phyloP scores from a whole-genome alignment of 2,113 vertebrate species.

The Tragelaphus imberbis region DNA sequence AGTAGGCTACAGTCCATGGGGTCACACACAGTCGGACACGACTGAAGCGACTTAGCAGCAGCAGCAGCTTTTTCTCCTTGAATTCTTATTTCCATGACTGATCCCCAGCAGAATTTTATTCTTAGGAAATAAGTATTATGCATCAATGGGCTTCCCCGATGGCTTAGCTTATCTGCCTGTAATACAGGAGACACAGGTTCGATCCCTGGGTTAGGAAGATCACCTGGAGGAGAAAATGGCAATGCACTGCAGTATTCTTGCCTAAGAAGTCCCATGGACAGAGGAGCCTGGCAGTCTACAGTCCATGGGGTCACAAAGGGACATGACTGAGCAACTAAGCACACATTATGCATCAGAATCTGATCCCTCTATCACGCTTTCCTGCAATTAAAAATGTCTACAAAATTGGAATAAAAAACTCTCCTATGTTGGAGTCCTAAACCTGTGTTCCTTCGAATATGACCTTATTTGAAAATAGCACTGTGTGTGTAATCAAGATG shows the following conservation, averaged over 20 bases:
- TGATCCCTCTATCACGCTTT: not conserved
- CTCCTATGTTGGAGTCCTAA: not conserved
- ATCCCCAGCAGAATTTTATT: not conserved
- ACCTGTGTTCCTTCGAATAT: not conserved
- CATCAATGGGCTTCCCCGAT: not conserved
- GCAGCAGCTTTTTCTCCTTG: not conserved
- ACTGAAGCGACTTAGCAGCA: too few species aligned
- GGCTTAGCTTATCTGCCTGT: not conserved
- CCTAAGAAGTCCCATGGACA: not conserved
- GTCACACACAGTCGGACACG: too few species aligned
- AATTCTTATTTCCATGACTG: not conserved
- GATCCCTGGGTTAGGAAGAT: not conserved
- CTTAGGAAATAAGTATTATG: not conserved
- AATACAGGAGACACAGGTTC: not conserved
- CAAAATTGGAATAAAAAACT: not conserved
- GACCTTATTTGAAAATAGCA: not conserved
- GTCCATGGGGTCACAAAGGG: not conserved
- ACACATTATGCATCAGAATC: not conserved
- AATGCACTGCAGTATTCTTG: not conserved
- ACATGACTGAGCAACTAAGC: not conserved
- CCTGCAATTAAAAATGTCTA: not conserved
- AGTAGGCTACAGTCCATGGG: too few species aligned
- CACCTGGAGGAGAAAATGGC: not conserved
- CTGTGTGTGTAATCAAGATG: not conserved
- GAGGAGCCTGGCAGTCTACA: not conserved